Conservation (phyloP, 2,113 vertebrate genomes). For the Picathartes gymnocephalus region DNA sequence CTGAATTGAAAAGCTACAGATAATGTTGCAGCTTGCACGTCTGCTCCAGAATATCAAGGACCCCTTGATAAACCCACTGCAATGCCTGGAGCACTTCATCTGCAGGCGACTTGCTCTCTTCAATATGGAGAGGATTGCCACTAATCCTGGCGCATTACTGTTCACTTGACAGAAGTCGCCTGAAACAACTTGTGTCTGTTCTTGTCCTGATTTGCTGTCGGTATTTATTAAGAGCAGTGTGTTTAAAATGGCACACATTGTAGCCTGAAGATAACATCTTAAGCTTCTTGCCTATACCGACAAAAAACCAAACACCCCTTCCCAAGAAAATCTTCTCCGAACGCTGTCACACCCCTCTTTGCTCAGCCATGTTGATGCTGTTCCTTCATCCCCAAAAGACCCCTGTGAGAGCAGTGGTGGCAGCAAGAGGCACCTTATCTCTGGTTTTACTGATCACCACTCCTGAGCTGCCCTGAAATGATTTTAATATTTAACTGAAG, state of each 20-base stretch:
- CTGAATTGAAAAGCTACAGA: neutral
- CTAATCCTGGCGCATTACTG: slow-evolving; percentile 65
- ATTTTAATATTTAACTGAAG: neutral
- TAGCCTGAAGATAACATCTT: slow-evolving; percentile 67
- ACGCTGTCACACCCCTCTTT: neutral
- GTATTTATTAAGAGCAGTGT: slow-evolving; percentile 67
- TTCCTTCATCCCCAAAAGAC: neutral
- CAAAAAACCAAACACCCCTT: slow-evolving; percentile 6
- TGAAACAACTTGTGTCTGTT: slow-evolving; percentile 67
- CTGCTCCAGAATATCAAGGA: slow-evolving; percentile 59
- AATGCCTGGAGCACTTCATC: slow-evolving; percentile 62
- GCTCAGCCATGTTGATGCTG: neutral
- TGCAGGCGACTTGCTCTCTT: slow-evolving; percentile 53
- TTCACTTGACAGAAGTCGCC: slow-evolving; percentile 71
- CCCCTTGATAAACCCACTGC: slow-evolving; percentile 54
- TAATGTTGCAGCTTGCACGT: neutral
- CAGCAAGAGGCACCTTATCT: neutral
- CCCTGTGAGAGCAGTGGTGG: neutral
- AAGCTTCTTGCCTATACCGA: slow-evolving; percentile 43
- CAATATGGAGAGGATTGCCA: slow-evolving; percentile 69
- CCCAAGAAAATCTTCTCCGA: neutral
- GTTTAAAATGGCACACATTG: slow-evolving; percentile 61
- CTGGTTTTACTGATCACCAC: neutral
- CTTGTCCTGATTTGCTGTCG: slow-evolving; percentile 68
- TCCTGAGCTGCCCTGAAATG: neutral